A percentile compares a stretch with the other conserved stretches of the same genome.
These are phyloP conservation scores for Malacoraja senta DNA, from an alignment of 2,797 vertebrate species.

Conservation along the genomic window DNA sequence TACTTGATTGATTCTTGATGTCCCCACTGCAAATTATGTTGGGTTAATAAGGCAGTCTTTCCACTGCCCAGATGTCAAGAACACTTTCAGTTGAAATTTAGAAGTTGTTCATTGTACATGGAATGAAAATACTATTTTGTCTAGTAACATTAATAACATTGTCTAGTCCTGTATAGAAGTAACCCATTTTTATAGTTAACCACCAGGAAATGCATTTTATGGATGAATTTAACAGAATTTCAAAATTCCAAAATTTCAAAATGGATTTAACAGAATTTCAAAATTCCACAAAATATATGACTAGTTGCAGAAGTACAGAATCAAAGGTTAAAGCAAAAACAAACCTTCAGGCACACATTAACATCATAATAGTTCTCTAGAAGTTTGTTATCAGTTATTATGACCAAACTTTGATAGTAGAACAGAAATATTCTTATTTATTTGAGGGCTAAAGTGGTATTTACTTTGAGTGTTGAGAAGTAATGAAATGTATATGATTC, in stretches of 20 bases:
- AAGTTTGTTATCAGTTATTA: not conserved
- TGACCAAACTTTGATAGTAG: not conserved
- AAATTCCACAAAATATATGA: not conserved
- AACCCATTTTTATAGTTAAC: not conserved
- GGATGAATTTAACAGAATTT: not conserved
- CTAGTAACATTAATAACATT: too few species aligned
- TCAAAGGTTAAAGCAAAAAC: slow-evolving; percentile 22
- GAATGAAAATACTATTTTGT: not conserved
- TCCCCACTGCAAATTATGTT: not conserved
- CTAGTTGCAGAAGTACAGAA: not conserved
- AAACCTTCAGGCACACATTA: slow-evolving; percentile 5
- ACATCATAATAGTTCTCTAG: not conserved
- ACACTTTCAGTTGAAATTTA: not conserved
- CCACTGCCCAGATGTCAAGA: not conserved
- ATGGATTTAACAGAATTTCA: not conserved
- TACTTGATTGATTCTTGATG: not conserved
- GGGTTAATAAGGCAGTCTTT: not conserved
- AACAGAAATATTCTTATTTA: not conserved
- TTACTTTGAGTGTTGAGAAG: not conserved
- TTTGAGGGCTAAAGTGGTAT: not conserved
- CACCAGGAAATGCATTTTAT: not conserved
- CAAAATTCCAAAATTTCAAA: not conserved
- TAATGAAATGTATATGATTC: not conserved
- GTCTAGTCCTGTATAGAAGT: not conserved
- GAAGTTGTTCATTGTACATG: not conserved